phyloP scores from a whole-genome alignment of 2,888 invertebrate species.

The Teleogryllus oceanicus region DNA sequence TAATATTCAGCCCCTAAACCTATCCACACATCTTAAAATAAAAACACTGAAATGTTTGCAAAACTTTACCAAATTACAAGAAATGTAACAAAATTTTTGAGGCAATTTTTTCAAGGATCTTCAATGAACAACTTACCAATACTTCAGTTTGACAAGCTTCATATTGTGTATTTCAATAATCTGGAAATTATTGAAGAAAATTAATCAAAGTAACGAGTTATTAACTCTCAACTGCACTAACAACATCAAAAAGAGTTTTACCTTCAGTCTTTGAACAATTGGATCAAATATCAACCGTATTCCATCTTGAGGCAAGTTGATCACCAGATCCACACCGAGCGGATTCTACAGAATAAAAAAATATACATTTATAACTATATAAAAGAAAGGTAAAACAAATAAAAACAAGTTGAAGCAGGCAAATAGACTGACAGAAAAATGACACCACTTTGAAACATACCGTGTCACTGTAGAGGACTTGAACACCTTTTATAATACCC shows the following conservation, averaged over 20 bases:
- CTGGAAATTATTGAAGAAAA: constrained; percentile 46
- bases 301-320: constrained; percentile 95
- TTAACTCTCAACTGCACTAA: not conserved
- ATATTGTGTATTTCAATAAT: constrained; percentile 97
- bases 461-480: constrained; percentile 94
- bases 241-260: constrained; percentile 40
- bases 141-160: constrained; percentile 94
- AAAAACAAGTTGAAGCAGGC: constrained; percentile 23
- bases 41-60: no score
- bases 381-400: constrained; percentile 28
- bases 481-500: constrained; percentile 89
- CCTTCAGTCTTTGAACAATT: constrained; percentile 85
- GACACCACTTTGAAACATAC: constrained; percentile 53
- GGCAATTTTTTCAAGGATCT: not conserved
- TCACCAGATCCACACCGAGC: constrained; percentile 88
- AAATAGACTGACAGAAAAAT: constrained; percentile 23
- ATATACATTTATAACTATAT: constrained; percentile 29
- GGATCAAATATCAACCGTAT: constrained; percentile 96
- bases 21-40: no score
- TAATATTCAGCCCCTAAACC: no score
- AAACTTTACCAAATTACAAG: no score
- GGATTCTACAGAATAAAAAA: constrained; percentile 70
- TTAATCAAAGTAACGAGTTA: constrained; percentile 19
- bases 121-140: constrained; percentile 66
- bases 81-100: no score